Evolutionary conservation across 2,797 vertebrate genomes (phyloP), one percentile per base, ranked within the genome.

Genomic region (Antrozous pallidus): DNA sequence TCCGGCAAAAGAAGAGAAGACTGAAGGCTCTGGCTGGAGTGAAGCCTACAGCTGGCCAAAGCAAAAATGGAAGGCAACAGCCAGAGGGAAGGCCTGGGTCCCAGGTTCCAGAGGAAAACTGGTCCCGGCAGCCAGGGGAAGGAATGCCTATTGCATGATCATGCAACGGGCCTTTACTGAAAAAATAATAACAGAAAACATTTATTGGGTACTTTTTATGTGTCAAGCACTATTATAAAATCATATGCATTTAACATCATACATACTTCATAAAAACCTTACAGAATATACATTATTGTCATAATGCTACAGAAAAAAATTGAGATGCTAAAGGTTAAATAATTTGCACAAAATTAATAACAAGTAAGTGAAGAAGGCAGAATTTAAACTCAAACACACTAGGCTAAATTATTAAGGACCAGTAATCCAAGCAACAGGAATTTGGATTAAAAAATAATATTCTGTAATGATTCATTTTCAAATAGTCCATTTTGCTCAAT

Each of bases 391-490:
- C 36, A 90, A 88, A 83, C 9, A 82, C 14, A 69, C 11, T 38
- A 93, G 12, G 38, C 54, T 70, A 70, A 94, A 78, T 8, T 31
- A 16, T 63, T 70, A 93, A 84, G 31, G 31, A 78, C 36, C 42
- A 51, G 40, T 73, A 78, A 80, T 63, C 42, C 33, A 88, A 90
- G 33, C 0, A 70, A 14, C 22, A 88, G 5, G 84, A 90, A 69
- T 93, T 56, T 38, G 4, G 42, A 91, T 80, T 78, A 70, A 91
- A 95, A 45, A 74, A 89, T 65, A 96, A 82, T 88, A 24, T 28
- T 77, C 42, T 61, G 11, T 63, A 92, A 56, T 75, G 18, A 82
- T 82, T 93, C n/a, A 90, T 96, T 93, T 88, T 84, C 63, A 90
- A 94, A 73, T 24, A 77, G 18, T 82, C 24, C 28, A 58, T 90